phyloP scores from a whole-genome alignment of 2,797 vertebrate species.

The Siniperca scherzeri region DNA sequence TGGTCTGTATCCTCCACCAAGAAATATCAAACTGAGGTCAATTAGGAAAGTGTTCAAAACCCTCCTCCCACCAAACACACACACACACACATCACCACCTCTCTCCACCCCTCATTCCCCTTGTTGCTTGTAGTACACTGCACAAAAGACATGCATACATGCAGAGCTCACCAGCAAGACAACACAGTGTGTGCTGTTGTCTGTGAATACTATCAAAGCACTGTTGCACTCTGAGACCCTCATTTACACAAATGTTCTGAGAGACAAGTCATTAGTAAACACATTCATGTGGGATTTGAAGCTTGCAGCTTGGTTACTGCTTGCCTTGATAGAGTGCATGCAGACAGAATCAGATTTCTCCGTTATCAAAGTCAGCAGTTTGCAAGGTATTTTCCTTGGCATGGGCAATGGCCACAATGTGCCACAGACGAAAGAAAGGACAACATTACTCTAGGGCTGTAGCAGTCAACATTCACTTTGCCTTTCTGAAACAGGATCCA shows the following conservation, averaged over 20 bases:
- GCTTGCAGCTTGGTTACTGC: constrained; percentile 42
- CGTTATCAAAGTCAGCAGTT: constrained; percentile 77
- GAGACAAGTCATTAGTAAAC: constrained; percentile 64
- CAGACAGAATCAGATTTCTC: constrained; percentile 66
- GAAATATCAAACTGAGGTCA: constrained; percentile 66
- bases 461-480: constrained; percentile 38
- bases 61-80: constrained; percentile 47
- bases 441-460: constrained; percentile 67
- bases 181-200: constrained; percentile 39
- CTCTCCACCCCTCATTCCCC: constrained; percentile 53
- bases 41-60: constrained; percentile 61
- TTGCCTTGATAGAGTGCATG: constrained; percentile 49
- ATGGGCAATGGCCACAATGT: constrained; percentile 51
- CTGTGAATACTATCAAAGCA: constrained; percentile 48
- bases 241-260: constrained; percentile 66
- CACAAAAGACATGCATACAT: constrained; percentile 65
- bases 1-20: constrained; percentile 50
- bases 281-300: constrained; percentile 64
- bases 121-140: constrained; percentile 55
- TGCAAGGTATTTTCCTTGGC: constrained; percentile 78
- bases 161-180: constrained; percentile 32
- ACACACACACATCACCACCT: constrained; percentile 13
- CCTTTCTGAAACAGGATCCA: constrained; percentile 39
- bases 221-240: constrained; percentile 41
- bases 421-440: constrained; percentile 66